Evolutionary conservation across 2,797 vertebrate species (phyloP).

Genomic region (Trematocara caparti): DNA sequence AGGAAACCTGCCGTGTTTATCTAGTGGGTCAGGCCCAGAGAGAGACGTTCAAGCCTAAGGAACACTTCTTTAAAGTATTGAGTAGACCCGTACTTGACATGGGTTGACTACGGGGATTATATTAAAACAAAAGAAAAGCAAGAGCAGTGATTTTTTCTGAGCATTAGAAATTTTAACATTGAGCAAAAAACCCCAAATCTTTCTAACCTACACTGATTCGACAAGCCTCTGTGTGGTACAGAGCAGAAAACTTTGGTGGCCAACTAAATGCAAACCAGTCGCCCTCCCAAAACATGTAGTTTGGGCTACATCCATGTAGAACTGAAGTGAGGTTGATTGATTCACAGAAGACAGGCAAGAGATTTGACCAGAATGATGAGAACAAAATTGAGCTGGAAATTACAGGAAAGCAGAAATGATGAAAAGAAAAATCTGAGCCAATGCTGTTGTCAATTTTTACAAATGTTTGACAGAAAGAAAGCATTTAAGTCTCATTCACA

Average conservation of each 20-base stretch:
- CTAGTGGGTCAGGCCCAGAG: neutral
- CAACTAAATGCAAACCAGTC: neutral
- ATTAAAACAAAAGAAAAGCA: neutral
- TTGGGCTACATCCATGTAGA: neutral
- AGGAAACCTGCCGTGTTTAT: neutral
- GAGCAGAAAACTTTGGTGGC: neutral
- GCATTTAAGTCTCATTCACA: neutral
- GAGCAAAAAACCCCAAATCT: neutral
- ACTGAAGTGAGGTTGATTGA: neutral
- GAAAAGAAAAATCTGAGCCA: neutral
- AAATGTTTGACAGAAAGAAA: neutral
- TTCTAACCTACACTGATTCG: neutral
- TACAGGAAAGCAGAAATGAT: neutral
- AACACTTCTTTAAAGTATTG: neutral
- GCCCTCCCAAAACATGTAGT: neutral
- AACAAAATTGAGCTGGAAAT: neutral
- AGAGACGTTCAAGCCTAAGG: neutral
- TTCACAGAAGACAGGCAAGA: neutral
- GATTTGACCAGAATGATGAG: neutral
- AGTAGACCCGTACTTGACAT: neutral
- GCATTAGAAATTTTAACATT: neutral
- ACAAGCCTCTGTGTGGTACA: neutral
- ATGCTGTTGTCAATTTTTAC: neutral
- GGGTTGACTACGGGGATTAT: neutral
- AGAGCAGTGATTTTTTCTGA: neutral